phyloP scores from a whole-genome alignment of 1,140 invertebrate genomes.

The Zaprionus africanus region DNA sequence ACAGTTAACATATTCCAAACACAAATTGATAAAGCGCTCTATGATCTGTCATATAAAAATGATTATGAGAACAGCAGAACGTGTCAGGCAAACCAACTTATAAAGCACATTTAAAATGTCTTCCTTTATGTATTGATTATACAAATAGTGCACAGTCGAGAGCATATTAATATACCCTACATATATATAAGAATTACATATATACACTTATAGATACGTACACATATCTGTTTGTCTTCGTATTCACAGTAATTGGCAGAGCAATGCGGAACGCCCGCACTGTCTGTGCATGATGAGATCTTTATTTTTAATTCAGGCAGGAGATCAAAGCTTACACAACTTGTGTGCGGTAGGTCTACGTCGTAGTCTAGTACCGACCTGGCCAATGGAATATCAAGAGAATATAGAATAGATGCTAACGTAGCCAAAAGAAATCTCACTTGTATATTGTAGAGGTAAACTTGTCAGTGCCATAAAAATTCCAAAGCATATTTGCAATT shows the following conservation, averaged over 20 bases:
- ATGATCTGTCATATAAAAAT: too few species aligned
- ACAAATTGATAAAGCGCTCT: too few species aligned
- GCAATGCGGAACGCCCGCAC: constrained; percentile 49
- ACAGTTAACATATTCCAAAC: neutral
- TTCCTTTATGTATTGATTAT: constrained; percentile 38
- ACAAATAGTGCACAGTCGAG: constrained; percentile 6
- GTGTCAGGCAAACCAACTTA: constrained; percentile 45
- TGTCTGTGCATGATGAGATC: constrained; percentile 61
- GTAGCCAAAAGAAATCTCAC: constrained; percentile 1
- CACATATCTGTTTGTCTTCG: neutral
- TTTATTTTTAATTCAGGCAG: constrained; percentile 72
- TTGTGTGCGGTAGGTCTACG: constrained; percentile 66
- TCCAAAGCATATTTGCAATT: constrained; percentile 79
- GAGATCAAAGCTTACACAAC: constrained; percentile 68
- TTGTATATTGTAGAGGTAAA: neutral
- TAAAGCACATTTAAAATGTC: constrained; percentile 24
- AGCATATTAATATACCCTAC: neutral
- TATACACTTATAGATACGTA: too few species aligned
- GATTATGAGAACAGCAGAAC: constrained; percentile 13
- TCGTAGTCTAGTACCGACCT: constrained; percentile 1
- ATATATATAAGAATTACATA: constrained; percentile 34
- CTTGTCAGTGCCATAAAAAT: constrained; percentile 80
- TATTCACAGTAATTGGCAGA: constrained; percentile 59
- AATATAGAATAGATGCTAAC: too few species aligned
- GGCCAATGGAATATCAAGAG: constrained; percentile 2